Percentiles rank a stretch among this genome's conserved stretches.
These are phyloP conservation scores for Bombus pascuorum DNA, from an alignment of 1,140 invertebrate genomes.

Conservation along the genomic window DNA sequence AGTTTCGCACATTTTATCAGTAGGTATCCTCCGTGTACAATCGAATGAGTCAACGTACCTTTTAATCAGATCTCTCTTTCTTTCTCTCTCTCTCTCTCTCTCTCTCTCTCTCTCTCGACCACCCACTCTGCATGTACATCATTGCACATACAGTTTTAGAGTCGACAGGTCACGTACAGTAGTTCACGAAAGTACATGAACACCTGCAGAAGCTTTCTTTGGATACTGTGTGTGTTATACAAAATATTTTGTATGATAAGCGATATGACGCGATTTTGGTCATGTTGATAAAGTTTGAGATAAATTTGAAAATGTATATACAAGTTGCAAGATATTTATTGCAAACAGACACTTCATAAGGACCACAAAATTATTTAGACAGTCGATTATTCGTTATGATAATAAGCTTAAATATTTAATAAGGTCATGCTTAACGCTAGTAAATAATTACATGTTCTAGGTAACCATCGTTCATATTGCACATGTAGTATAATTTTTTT, in stretches of 20 bases:
- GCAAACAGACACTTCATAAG: too few species aligned
- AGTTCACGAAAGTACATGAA: neutral
- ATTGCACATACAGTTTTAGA: neutral
- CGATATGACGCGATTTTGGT: neutral
- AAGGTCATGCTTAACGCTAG: neutral
- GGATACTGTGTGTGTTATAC: neutral
- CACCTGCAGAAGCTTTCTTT: neutral
- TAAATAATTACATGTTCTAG: neutral
- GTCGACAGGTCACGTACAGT: neutral
- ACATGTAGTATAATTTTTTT: too few species aligned
- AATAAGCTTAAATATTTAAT: neutral
- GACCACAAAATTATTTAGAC: neutral
- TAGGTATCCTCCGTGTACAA: conserved; percentile 9
- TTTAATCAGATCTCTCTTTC: conserved; percentile 31
- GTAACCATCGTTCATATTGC: too few species aligned
- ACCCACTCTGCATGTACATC: neutral
- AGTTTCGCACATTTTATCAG: conserved; percentile 24
- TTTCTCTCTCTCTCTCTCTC: neutral
- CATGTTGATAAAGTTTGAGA: neutral
- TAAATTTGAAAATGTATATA: neutral
- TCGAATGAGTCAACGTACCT: conserved; percentile 36
- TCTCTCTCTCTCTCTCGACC: too few species aligned
- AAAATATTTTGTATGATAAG: neutral
- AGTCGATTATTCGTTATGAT: too few species aligned
- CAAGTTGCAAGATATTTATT: neutral